These are phyloP conservation scores for Halichoerus grypus DNA, from an alignment of 2,113 vertebrate genomes.

Conservation along the genomic window DNA sequence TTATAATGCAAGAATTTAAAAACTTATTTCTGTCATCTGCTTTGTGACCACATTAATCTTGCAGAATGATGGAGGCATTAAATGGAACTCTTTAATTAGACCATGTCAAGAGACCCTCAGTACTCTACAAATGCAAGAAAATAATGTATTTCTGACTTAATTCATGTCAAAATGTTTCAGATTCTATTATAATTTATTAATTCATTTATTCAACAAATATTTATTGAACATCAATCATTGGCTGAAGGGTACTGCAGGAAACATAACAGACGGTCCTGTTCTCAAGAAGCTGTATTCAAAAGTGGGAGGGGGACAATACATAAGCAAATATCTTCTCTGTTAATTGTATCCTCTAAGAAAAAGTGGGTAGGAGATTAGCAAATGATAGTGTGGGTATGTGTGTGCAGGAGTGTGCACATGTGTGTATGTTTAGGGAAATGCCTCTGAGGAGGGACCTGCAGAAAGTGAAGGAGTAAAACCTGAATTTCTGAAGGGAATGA, in stretches of 20 bases:
- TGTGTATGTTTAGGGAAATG: background rate
- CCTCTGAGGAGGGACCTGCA: background rate
- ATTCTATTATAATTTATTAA: background rate
- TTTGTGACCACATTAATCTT: background rate
- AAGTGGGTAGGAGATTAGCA: background rate
- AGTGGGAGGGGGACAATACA: background rate
- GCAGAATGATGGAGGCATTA: background rate
- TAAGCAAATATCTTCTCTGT: background rate
- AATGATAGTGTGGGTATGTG: background rate
- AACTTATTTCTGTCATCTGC: background rate
- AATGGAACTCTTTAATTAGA: background rate
- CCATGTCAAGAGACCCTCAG: background rate
- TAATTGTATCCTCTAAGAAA: background rate
- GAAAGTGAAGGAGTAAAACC: background rate
- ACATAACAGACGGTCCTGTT: background rate
- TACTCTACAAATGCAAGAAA: background rate
- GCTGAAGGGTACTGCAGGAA: background rate
- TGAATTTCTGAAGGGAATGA: background rate
- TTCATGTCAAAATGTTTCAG: background rate
- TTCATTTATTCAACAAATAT: background rate
- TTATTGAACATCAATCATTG: background rate
- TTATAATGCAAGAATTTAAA: background rate
- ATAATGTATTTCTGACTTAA: background rate
- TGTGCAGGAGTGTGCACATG: background rate
- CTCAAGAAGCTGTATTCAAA: background rate